Evolutionary conservation across 1,140 invertebrate genomes (phyloP), one percentile per base, ranked within the genome.

Genomic region (Campoletis sonorensis): DNA sequence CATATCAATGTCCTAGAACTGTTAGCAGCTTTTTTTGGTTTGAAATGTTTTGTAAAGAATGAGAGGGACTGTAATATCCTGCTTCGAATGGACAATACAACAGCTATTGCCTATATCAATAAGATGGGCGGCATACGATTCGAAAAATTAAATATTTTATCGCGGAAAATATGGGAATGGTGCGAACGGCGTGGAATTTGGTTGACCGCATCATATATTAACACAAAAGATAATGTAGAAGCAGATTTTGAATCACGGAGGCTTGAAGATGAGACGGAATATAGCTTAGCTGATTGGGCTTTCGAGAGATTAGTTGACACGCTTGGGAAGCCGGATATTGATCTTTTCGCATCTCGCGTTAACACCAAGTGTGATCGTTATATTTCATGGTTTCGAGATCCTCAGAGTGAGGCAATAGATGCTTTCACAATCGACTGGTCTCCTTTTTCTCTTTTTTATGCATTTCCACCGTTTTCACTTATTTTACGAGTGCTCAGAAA

Each of bases 321-420:
- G 70, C 72, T 83, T 67, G 70, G 72, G 40, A 16, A 70, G 77
- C 68, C 82, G 67, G 27, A 30, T 8, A 68, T 68, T 27, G 67
- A 68, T 18, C 27, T 68, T 27, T 68, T 68, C 30, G 67, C 67
- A 8, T 30, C 67, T 10, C 23, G 23, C 26, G 18, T 15, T 7
- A 68, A 68, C 18, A 18, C 23, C 10, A 68, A 68, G 18, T 68
- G 67, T 33, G 11, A 27, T 15, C 10, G 11, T 30, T 68, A 27
- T 27, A 15, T 23, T 68, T 68, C 67, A 27, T 68, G 67, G 67
- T 5, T 13, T 15, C 23, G 23, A 8, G 67, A 68, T 30, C 67
- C 67, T 8, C 5, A 68, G 3, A 49, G 79, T 15, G 37, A 78
- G 33, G 10, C 72, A 1, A 16, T 83, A 18, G 37, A 80, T 21